Conservation (phyloP, 2,888 invertebrate species). For the Piscicola geometra region DNA sequence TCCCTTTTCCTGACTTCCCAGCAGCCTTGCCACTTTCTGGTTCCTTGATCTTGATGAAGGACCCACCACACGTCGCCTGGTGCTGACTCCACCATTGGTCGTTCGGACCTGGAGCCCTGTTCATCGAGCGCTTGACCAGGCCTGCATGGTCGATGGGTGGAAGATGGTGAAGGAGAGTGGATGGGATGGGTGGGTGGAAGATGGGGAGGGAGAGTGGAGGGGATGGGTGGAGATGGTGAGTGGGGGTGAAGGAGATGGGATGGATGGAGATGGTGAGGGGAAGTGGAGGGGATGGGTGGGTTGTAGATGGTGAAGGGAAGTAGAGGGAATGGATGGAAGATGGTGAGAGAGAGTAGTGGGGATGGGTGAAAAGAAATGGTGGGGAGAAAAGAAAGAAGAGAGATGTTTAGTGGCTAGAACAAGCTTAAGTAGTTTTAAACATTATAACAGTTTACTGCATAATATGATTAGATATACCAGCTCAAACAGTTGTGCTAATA, state of each 20-base stretch:
- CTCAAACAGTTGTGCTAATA: no score
- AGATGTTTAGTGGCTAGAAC: no score
- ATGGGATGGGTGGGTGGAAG: not conserved
- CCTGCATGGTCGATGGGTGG: not conserved
- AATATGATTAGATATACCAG: no score
- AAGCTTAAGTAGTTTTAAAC: no score
- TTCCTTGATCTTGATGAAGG: constrained; percentile 76
- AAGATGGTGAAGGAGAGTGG: not conserved
- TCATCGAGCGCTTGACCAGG: constrained; percentile 76
- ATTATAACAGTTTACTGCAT: no score
- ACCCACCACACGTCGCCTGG: constrained; percentile 72
- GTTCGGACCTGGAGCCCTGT: constrained; percentile 78
- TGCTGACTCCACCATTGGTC: constrained; percentile 80
- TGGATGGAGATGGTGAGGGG: not conserved
- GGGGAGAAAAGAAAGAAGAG: no score
- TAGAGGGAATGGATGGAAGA: no score
- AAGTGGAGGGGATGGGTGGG: not conserved
- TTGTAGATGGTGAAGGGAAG: not conserved
- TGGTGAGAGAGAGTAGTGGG: no score
- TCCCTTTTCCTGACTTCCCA: not conserved
- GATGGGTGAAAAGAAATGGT: no score
- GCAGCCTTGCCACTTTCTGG: constrained; percentile 61
- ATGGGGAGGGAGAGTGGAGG: not conserved
- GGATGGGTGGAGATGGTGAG: no score
- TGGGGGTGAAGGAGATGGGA: not conserved